Conservation (phyloP, 2,113 vertebrate genomes). For the Rhynchomys soricoides region DNA sequence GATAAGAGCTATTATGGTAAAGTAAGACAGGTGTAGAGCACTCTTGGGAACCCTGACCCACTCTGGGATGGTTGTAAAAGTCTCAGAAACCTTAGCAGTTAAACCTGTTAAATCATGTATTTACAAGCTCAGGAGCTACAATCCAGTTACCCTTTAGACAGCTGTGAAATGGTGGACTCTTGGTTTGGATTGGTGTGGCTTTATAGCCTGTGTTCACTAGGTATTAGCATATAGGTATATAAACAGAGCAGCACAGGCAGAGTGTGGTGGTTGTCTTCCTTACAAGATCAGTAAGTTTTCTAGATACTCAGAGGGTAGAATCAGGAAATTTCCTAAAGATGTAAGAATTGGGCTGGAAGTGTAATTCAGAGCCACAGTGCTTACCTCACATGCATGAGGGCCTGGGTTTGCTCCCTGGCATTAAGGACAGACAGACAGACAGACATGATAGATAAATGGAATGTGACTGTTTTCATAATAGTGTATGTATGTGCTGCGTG, state of each 20-base stretch:
- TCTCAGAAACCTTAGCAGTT: not conserved
- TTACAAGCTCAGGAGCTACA: slow-evolving; percentile 13
- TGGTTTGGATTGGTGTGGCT: slow-evolving; percentile 21
- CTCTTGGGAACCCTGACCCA: not conserved
- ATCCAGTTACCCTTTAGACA: not conserved
- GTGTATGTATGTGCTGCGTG: not conserved
- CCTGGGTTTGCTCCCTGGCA: not conserved
- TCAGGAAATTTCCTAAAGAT: not conserved
- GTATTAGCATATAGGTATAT: not conserved
- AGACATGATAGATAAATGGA: no score
- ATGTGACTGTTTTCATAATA: not conserved
- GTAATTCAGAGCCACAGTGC: not conserved
- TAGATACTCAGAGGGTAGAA: not conserved
- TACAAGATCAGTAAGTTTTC: not conserved
- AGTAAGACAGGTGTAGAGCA: not conserved
- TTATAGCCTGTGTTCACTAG: slow-evolving; percentile 23
- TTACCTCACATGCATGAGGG: not conserved
- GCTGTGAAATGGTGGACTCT: slow-evolving; percentile 33
- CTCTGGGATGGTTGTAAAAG: not conserved
- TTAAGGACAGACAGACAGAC: not conserved
- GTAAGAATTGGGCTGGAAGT: not conserved
- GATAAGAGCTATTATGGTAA: not conserved
- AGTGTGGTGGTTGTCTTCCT: not conserved
- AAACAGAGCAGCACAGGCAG: not conserved
- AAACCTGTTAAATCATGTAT: not conserved